phyloP scores from a whole-genome alignment of 2,113 vertebrate species.

The Callocephalon fimbriatum region DNA sequence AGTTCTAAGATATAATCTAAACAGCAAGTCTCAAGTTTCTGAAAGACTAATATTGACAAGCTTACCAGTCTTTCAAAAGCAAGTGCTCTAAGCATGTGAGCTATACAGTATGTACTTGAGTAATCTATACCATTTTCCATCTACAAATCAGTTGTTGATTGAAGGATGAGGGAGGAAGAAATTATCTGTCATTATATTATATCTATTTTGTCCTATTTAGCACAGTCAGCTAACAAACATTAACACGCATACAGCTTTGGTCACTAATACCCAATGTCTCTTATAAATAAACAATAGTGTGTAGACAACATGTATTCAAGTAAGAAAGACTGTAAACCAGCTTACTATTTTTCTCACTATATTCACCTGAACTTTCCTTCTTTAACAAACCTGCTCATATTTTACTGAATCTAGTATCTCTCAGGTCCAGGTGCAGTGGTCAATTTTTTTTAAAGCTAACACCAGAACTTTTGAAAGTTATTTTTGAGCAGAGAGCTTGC shows the following conservation, averaged over 20 bases:
- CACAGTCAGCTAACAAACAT: background rate
- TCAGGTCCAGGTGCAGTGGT: background rate
- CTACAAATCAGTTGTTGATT: background rate
- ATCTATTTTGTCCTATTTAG: conserved; percentile 6
- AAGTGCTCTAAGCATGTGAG: background rate
- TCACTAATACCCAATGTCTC: background rate
- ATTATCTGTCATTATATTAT: background rate
- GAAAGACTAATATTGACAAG: background rate
- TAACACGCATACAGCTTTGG: background rate
- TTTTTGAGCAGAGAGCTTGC: background rate
- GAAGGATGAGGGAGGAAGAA: background rate
- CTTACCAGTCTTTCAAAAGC: background rate
- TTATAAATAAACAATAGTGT: background rate
- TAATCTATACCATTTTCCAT: background rate
- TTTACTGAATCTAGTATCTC: background rate
- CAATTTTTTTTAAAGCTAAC: background rate
- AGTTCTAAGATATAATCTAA: background rate
- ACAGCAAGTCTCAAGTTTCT: background rate
- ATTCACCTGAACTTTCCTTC: background rate
- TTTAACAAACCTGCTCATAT: background rate
- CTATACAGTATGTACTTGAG: background rate
- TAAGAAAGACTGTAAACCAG: background rate
- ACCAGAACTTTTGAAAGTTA: background rate
- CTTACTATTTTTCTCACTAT: background rate
- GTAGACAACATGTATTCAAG: background rate